Evolutionary conservation across 2,113 vertebrate genomes (phyloP), one percentile per base, ranked within the genome.

Genomic region (Ceratotherium simum): DNA sequence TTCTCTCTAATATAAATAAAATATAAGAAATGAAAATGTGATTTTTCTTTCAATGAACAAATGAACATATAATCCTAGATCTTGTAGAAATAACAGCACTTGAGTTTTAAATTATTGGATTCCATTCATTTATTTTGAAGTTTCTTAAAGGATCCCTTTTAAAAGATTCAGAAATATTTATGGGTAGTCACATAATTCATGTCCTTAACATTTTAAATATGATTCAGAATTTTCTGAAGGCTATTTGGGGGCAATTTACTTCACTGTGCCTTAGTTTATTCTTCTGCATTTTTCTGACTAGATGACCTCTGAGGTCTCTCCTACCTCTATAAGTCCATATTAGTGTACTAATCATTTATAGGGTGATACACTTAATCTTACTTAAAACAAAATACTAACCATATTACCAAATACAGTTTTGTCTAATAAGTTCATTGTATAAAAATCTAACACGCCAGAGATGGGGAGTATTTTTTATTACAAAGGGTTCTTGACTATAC

Each of bases 21-120:
- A 98, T 96, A 98, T 98, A 96, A 97, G 97, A 97, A 96, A 97
- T 97, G 95, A 98, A 97, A 97, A 95, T 98, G 97, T 96, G 90
- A 98, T 98, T 98, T 98, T 97, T 98, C 97, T 98, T 97, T 78
- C 78, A 94, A 42, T 94, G 92, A 87, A 91, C 88, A 97, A 96
- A 96, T 98, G 97, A 97, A 95, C 73, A n/a, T 90, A 76, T 78
- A 96, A 95, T 76, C 69, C 65, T 80, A 94, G 90, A 87, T 93
- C 65, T 94, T 51, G 16, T 94, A 97, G 96, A 81, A 97, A 98
- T 97, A 97, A 93, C 94, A 96, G 95, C 83, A 94, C 85, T 97
- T 97, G 89, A 90, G 78, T 84, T 96, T 97, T 95, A 97, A 95
- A 79, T 97, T 70, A 90, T 70, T 96, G 56, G 88, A 72, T 92